Percentiles rank a stretch among this genome's conserved stretches.
These are phyloP conservation scores for Masnerella sp. DNA, from an alignment of 2,888 invertebrate genomes.

Conservation along the genomic window DNA sequence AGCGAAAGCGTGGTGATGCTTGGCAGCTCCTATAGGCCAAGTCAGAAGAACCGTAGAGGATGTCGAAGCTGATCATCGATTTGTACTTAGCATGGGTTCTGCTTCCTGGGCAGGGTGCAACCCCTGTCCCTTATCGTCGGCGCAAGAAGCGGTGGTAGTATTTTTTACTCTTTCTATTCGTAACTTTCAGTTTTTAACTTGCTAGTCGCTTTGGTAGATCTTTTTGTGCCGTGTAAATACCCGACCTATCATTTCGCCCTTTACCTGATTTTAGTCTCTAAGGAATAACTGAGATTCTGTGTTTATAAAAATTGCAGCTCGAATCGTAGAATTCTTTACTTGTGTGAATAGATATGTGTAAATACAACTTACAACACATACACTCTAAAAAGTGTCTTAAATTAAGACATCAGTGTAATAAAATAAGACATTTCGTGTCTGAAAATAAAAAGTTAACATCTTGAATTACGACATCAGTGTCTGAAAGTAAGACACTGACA, in stretches of 20 bases:
- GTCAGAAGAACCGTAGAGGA: constrained; percentile 67
- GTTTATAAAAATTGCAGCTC: no score
- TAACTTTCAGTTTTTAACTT: constrained; percentile 39
- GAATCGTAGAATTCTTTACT: no score
- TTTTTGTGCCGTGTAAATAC: neutral
- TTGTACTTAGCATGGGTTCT: constrained; percentile 72
- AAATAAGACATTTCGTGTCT: no score
- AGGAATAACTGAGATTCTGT: no score
- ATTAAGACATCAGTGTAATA: no score
- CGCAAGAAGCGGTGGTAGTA: constrained; percentile 74
- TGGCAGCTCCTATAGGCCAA: constrained; percentile 68
- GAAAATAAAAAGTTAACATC: no score
- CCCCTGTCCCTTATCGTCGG: constrained; percentile 66
- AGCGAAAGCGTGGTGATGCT: constrained; percentile 62
- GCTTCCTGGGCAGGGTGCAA: constrained; percentile 69
- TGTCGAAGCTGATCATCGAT: constrained; percentile 72
- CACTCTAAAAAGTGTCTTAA: no score
- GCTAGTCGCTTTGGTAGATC: constrained; percentile 51
- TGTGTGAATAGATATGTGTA: no score
- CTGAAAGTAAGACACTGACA: no score
- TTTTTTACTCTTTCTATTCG: constrained; percentile 52
- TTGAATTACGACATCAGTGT: no score
- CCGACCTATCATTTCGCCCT: neutral
- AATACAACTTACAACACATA: no score
- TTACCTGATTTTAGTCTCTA: no score